Conservation (phyloP, 2,888 invertebrate genomes). For the Rhingia rostrata region DNA sequence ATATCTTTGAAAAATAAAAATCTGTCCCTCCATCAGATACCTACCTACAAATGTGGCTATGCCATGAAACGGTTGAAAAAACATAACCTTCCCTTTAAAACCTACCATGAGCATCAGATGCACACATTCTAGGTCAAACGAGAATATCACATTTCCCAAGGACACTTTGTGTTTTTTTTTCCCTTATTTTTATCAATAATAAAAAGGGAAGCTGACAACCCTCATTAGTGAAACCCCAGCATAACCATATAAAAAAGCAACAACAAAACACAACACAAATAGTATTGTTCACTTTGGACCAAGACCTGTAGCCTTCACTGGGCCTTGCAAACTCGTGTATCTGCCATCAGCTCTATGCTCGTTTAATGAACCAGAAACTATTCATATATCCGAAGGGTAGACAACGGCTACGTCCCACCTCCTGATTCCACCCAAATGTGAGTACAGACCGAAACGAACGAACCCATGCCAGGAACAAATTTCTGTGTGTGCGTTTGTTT, state of each 20-base stretch:
- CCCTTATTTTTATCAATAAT: constrained; percentile 43
- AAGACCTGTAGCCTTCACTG: background rate
- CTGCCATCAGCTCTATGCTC: constrained; percentile 11
- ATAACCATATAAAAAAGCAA: constrained; percentile 43
- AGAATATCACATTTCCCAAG: constrained; percentile 43
- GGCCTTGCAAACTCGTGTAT: background rate
- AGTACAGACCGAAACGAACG: constrained; percentile 1
- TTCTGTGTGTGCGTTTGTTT: constrained; percentile 30
- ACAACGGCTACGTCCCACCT: background rate
- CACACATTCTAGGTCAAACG: constrained; percentile 41
- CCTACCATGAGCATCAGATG: constrained; percentile 9
- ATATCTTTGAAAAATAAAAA: no score
- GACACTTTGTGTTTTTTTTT: constrained; percentile 31
- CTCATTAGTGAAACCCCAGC: constrained; percentile 43
- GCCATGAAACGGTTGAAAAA: constrained; percentile 31
- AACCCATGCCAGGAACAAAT: background rate
- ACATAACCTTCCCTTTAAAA: constrained; percentile 23
- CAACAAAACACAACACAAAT: constrained; percentile 17
- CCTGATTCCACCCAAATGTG: background rate
- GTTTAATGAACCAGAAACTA: constrained; percentile 46
- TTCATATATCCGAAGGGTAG: constrained; percentile 45
- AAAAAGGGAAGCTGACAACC: constrained; percentile 49
- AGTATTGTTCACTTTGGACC: background rate
- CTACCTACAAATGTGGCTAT: background rate
- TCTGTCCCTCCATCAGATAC: no score